A percentile compares a stretch with the other conserved stretches of the same genome.
Conservation (phyloP, 2,888 invertebrate species). For the Hirtodrosophila alboralis region DNA sequence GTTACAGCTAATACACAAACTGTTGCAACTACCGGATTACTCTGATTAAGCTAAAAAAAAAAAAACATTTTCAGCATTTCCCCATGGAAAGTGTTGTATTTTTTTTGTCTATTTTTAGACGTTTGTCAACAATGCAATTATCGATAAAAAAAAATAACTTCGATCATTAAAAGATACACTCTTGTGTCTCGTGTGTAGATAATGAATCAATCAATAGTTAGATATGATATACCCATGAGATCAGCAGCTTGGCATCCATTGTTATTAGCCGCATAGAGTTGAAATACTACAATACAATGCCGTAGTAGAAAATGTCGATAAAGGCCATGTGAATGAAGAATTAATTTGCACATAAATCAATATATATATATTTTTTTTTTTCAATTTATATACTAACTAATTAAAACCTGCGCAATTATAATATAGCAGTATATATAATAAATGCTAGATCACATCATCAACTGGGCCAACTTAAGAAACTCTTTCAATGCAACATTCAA, state of each 20-base stretch:
- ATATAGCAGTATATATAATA: too few relatives aligned
- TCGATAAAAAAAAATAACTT: too few relatives aligned
- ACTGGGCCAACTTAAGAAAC: slow-evolving; percentile 29
- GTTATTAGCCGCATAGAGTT: slow-evolving; percentile 30
- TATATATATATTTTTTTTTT: too few relatives aligned
- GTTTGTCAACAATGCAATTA: slow-evolving; percentile 1
- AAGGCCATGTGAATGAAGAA: slow-evolving; percentile 28
- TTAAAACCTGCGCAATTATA: slow-evolving; percentile 41
- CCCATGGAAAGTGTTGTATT: slow-evolving; percentile 48
- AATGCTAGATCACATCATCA: slow-evolving; percentile 15
- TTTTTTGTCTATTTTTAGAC: slow-evolving; percentile 44
- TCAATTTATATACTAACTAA: slow-evolving; percentile 21
- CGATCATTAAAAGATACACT: slow-evolving; percentile 26
- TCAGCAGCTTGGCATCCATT: slow-evolving; percentile 28
- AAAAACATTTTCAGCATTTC: too few relatives aligned
- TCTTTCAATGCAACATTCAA: slow-evolving; percentile 1
- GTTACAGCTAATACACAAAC: slow-evolving; percentile 52
- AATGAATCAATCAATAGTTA: slow-evolving; percentile 15
- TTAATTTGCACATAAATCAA: slow-evolving; percentile 57
- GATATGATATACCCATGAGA: slow-evolving; percentile 31
- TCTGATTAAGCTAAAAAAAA: slow-evolving; percentile 2
- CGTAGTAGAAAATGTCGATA: slow-evolving; percentile 1
- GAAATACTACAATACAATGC: slow-evolving; percentile 20
- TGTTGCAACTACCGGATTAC: slow-evolving; percentile 38
- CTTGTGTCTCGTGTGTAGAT: neutral